Conservation (phyloP, 2,113 vertebrate species). For the Ageneiosus marmoratus region DNA sequence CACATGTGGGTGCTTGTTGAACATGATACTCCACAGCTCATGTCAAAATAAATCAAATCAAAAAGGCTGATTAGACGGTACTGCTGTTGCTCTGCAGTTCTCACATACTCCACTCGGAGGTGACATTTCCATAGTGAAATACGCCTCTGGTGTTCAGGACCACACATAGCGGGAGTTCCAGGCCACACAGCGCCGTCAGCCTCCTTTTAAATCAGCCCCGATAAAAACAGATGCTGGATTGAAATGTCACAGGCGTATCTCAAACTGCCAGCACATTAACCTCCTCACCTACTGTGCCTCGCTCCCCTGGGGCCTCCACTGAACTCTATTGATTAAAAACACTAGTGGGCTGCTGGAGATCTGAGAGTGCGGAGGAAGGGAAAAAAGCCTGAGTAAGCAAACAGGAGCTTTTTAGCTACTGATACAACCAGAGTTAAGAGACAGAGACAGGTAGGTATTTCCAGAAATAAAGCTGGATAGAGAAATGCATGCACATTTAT, state of each 20-base stretch:
- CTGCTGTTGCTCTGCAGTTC: slow-evolving; percentile 22
- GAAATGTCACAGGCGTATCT: slow-evolving; percentile 80
- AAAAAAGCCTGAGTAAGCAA: slow-evolving; percentile 44
- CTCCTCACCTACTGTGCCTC: slow-evolving; percentile 68
- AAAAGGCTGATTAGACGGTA: not conserved
- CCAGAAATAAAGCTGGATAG: slow-evolving; percentile 23
- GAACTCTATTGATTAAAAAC: slow-evolving; percentile 71
- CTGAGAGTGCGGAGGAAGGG: slow-evolving; percentile 24
- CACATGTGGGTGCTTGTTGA: not conserved
- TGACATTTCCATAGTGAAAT: slow-evolving; percentile 60
- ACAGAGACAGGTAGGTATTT: slow-evolving; percentile 21
- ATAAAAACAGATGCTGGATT: slow-evolving; percentile 77
- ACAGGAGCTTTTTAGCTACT: slow-evolving; percentile 39
- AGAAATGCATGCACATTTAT: not conserved
- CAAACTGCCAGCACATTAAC: slow-evolving; percentile 80
- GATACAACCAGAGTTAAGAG: slow-evolving; percentile 31
- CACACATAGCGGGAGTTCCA: not conserved
- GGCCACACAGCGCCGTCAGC: slow-evolving; percentile 20
- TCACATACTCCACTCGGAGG: slow-evolving; percentile 68
- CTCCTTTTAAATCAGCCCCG: slow-evolving; percentile 69
- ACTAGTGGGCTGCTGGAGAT: slow-evolving; percentile 59
- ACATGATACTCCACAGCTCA: not conserved
- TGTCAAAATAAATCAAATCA: not conserved
- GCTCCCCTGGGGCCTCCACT: slow-evolving; percentile 54
- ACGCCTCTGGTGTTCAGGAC: not conserved